Base-by-base conservation (phyloP, 2,888 invertebrate species). In the Sinotaia quadrata region DNA sequence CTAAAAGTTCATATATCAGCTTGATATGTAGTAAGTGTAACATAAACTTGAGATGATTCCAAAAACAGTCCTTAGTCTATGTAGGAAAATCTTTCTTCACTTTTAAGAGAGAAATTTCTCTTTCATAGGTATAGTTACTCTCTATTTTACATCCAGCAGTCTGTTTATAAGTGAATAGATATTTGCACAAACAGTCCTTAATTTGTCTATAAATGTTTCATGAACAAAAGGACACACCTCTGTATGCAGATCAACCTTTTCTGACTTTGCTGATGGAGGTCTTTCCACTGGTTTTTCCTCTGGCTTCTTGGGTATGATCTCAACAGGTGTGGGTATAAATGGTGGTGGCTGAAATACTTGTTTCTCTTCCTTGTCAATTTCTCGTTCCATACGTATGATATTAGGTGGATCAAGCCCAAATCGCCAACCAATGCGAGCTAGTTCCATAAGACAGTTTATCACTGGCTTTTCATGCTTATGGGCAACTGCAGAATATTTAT, bases 381-480 rank as follows among this genome's bases (percentile, higher is more conserved):
- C 95, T 83, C 93, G 92, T 89, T 95, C 95, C 79, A 95, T 90
- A 86, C 93, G 93, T 69, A 96, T 94, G 70, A 95, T 90, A 33
- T 92, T 92, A 0, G 95, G 95, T 0, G 95, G 94, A 87, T 95
- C 95, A 76, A 95, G 89, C 52, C 92, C 92, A 88, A 91, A 94
- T 84, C 91, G 91, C 56, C 81, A 78, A 4, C 94, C 95, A 68
- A 95, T 90, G 69, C 95, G 91, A 0, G 95, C 94, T 75, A 95
- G 93, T 87, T 95, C 95, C 89, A 95, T 89, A 52, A 96, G 90
- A 86, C 95, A 95, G 54, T 95, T 90, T 74, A 95, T 92, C 61
- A 96, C 95, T 83, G 94, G 94, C 0, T 95, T 91, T 31, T 94
- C 94, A 83, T 94, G 93, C 80, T 93, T 93, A 87, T 95, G 95